A percentile compares a stretch with the other conserved stretches of the same genome.
Conservation (phyloP, 1,140 invertebrate species). For the Apis laboriosa region DNA sequence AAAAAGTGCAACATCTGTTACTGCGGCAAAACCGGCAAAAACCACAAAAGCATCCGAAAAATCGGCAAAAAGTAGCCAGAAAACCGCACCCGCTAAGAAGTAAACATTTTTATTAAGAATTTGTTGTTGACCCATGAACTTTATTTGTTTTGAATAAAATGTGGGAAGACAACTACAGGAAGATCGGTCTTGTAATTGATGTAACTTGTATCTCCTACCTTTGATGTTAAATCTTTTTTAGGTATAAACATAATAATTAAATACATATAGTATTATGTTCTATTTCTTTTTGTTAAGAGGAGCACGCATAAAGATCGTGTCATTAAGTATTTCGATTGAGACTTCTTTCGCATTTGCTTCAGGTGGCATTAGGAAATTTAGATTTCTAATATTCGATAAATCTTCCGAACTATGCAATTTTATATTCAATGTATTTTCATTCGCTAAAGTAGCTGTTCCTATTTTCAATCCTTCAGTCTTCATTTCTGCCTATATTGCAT, state of each 20-base stretch:
- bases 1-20: conserved; percentile 68
- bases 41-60: conserved; percentile 67
- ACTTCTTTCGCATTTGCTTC: conserved; percentile 56
- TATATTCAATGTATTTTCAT: conserved; percentile 58
- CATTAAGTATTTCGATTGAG: conserved; percentile 56
- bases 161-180: conserved; percentile 52
- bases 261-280: not conserved
- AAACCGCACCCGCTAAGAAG: conserved; percentile 60
- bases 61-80: conserved; percentile 40
- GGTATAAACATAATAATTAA: not conserved
- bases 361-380: conserved; percentile 58
- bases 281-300: conserved; percentile 15
- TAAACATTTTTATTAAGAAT: conserved; percentile 39
- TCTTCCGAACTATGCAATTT: conserved; percentile 56
- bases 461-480: conserved; percentile 61
- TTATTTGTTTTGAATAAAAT: conserved; percentile 67
- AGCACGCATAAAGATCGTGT: conserved; percentile 52
- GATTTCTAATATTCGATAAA: conserved; percentile 27
- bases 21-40: conserved; percentile 72
- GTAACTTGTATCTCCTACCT: conserved; percentile 7
- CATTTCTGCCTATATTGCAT: conserved; percentile 51
- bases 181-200: conserved; percentile 1
- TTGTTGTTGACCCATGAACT: conserved; percentile 53
- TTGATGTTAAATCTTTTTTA: not conserved
- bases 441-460: conserved; percentile 54